Percentiles rank a stretch among this genome's conserved stretches.
These are phyloP conservation scores for Lepidochitona cinerea DNA, from an alignment of 2,888 invertebrate genomes.

Conservation along the genomic window DNA sequence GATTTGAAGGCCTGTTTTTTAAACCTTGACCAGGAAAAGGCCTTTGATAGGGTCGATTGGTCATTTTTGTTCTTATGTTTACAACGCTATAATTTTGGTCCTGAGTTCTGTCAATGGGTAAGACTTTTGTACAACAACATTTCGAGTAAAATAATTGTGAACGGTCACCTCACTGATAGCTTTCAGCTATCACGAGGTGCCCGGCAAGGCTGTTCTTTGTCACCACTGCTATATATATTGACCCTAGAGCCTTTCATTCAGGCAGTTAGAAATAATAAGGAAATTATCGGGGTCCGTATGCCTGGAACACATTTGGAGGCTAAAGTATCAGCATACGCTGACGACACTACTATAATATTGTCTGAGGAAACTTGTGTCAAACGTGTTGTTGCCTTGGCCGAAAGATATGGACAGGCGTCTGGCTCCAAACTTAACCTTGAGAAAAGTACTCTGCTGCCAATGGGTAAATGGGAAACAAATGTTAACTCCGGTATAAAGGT, in stretches of 20 bases:
- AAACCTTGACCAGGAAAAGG: slow-evolving; percentile 41
- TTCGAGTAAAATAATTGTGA: background rate
- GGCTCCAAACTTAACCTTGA: slow-evolving; percentile 28
- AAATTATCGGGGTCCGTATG: slow-evolving; percentile 19
- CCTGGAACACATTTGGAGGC: slow-evolving; percentile 6
- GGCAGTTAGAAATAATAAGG: background rate
- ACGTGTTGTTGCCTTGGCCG: background rate
- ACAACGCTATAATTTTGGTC: slow-evolving; percentile 25
- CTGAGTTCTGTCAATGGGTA: background rate
- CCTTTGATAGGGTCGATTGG: slow-evolving; percentile 38
- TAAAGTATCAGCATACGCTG: slow-evolving; percentile 18
- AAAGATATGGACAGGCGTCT: slow-evolving; percentile 15
- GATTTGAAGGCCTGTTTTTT: slow-evolving; percentile 29
- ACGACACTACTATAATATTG: slow-evolving; percentile 12
- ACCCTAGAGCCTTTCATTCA: background rate
- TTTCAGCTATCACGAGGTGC: slow-evolving; percentile 8
- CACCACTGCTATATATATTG: background rate
- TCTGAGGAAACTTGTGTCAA: slow-evolving; percentile 8
- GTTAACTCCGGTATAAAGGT: background rate
- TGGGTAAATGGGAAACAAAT: background rate
- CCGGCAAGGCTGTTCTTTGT: slow-evolving; percentile 3
- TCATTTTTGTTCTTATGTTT: slow-evolving; percentile 33
- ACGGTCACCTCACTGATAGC: background rate
- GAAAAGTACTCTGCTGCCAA: slow-evolving; percentile 22
- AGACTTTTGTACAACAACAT: slow-evolving; percentile 28